Base-by-base conservation (phyloP, 2,888 invertebrate species). In the Galerucella nymphaeae region DNA sequence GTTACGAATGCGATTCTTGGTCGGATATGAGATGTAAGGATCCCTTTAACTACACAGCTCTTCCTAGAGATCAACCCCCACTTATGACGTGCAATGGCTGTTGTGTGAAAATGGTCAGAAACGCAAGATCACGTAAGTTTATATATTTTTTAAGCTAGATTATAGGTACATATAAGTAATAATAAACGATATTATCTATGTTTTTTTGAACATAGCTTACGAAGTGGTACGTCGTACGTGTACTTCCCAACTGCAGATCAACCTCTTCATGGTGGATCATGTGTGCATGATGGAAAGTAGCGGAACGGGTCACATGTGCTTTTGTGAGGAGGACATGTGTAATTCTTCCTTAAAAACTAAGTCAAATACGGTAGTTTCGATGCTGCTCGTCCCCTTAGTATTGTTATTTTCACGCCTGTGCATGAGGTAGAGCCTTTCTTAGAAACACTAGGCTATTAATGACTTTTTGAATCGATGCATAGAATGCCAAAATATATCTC, bases 241-340 rank as follows among this genome's bases (percentile, higher is more conserved):
- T 88, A 97, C 96, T 73, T 94, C 96, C 77, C 95, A 96, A 86
- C 91, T 97, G 79, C 96, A 96, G 88, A 97, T 97, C 89, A 97
- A 97, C 89, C 90, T 97, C 84, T 97, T 97, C 90, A 96, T 97
- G 96, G 97, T 97, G 88, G 97, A 97, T 89, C 97, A 97, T 90
- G 97, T 97, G 90, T 97, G 97, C 93, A 97, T 97, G 96, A 94
- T 95, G 93, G 97, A 97, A 93, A 96, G 96, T 92, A 95, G 95
- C 91, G 96, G 96, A 90, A 96, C 93, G 87, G 97, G 97, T 89
- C 96, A 96, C 92, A 97, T 97, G 96, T 97, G 96, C 91, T 97
- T 97, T 92, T 97, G 97, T 90, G 96, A 97, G 91, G 96, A 96
- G 90, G 96, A 97, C 90, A 94, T 94, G 93, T 97, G 97, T 91